Base-by-base conservation (phyloP, 2,888 invertebrate genomes). In the Tortricodes alternella region DNA sequence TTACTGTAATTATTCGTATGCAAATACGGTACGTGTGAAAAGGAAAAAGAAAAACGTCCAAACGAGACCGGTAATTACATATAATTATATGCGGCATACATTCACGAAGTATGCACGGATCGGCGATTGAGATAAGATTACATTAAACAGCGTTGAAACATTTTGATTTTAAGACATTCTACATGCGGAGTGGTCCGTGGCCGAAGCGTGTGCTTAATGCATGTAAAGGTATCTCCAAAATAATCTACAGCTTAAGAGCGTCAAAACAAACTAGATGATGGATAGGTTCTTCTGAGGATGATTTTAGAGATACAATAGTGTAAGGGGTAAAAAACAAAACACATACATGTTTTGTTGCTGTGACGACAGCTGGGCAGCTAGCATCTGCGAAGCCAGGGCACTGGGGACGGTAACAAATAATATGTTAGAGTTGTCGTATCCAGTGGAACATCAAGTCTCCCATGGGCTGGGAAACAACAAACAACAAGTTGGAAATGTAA, bases 371-470 rank as follows among this genome's bases (percentile, higher is more conserved):
- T 96, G 96, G 92, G 95, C 94, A 93, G 96, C 96, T 94, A 96
- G 96, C 96, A 96, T 96, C 96, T 96, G 96, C 93, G 96, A 95
- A 94, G 96, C 96, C 94, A 97, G 96, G 95, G 96, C 96, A 96
- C 96, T 96, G 96, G 94, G 94, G 93, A 95, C 93, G 93, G 88
- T 92, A 92, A 89, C 81, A 89, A 78, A 84, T 80, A 73, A 78
- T 75, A 78, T 80, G 85, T 89, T 89, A 89, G 86, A 85, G 71
- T 71, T 74, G 65, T 71, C 70, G 70, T 68, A 73, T 74, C 76
- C 76, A 79, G 73, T 75, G 73, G 63, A 62, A 65, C 62, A 61
- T 58, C 65, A 58, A 63, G 68, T 71, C 68, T 74, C 57, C 65
- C 68, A 59, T 59, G 46, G 24, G 62, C 63, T 64, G 68, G 65